These are phyloP conservation scores for Gymnodraco acuticeps DNA, from an alignment of 2,797 vertebrate genomes.

Conservation along the genomic window DNA sequence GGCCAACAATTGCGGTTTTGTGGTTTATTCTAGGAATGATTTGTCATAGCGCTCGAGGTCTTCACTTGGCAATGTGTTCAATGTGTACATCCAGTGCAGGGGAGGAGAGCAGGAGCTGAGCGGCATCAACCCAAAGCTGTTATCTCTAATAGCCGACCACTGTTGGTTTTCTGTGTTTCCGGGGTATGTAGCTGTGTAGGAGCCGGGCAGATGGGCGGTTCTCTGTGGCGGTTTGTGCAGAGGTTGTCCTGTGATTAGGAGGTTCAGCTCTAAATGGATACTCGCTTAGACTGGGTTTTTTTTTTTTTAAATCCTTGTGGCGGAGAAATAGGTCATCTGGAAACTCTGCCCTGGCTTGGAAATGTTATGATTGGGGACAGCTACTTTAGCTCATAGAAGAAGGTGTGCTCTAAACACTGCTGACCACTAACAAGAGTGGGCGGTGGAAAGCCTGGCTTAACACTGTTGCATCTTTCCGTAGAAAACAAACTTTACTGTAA, in stretches of 20 bases:
- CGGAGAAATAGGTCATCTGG: constrained; percentile 83
- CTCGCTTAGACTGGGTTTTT: constrained; percentile 60
- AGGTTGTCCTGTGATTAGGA: constrained; percentile 79
- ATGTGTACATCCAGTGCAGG: constrained; percentile 55
- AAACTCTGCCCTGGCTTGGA: constrained; percentile 76
- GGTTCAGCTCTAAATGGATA: constrained; percentile 73
- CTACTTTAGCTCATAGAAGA: constrained; percentile 70
- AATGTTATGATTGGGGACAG: constrained; percentile 75
- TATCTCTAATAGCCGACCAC: constrained; percentile 44
- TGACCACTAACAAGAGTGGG: constrained; percentile 44
- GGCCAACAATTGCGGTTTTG: constrained; percentile 67
- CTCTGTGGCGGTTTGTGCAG: constrained; percentile 52
- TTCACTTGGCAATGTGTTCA: constrained; percentile 66
- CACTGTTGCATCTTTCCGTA: constrained; percentile 15
- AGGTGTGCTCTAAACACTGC: constrained; percentile 71
- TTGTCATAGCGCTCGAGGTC: constrained; percentile 70
- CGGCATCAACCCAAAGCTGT: constrained; percentile 30
- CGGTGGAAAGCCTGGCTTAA: constrained; percentile 42
- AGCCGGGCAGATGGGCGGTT: constrained; percentile 67
- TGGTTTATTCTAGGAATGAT: constrained; percentile 74
- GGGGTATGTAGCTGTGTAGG: constrained; percentile 49
- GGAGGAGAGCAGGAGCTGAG: constrained; percentile 22
- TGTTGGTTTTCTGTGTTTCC: constrained; percentile 32
- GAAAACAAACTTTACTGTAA: constrained; percentile 20
- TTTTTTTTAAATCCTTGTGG: constrained; percentile 62